Conservation (phyloP, 92 coral and sea anemone genomes). For the Scolanthus callimorphus region DNA sequence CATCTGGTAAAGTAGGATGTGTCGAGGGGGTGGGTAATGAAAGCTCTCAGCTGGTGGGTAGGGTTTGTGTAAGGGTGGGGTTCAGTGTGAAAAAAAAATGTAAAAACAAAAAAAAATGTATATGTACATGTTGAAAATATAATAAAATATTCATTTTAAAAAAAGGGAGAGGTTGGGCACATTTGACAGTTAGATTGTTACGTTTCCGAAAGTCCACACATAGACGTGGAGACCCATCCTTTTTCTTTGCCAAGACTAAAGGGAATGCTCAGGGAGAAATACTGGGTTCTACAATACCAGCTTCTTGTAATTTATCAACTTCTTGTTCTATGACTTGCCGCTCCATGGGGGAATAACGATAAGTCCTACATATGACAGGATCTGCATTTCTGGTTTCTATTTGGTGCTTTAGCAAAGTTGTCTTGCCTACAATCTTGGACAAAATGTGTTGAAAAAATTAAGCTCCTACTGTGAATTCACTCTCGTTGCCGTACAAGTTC, state of each 20-base stretch:
- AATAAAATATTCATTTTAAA: too few species aligned
- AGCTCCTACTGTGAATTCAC: too few species aligned
- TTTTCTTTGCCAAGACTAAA: background rate
- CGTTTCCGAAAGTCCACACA: background rate
- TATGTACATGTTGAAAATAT: too few species aligned
- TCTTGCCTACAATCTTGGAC: too few species aligned
- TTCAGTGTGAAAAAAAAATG: too few species aligned
- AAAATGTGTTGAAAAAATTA: too few species aligned
- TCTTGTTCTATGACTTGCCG: background rate
- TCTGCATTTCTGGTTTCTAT: slow-evolving; percentile 1
- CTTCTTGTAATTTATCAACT: background rate
- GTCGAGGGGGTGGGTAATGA: too few species aligned
- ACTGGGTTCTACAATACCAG: background rate
- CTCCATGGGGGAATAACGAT: slow-evolving; percentile 4
- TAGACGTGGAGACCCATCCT: background rate
- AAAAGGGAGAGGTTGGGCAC: background rate
- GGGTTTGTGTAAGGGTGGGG: too few species aligned
- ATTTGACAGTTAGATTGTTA: background rate
- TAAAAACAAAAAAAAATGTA: too few species aligned
- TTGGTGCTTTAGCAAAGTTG: background rate
- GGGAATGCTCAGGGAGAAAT: background rate
- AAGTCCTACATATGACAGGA: slow-evolving; percentile 7
- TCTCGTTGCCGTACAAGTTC: too few species aligned
- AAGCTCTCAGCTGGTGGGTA: too few species aligned
- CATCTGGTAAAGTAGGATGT: too few species aligned